Percentiles rank a stretch among this genome's conserved stretches.
Evolutionary conservation across 2,888 invertebrate genomes (phyloP).

Genomic region (Scaptomyza tumidula): DNA sequence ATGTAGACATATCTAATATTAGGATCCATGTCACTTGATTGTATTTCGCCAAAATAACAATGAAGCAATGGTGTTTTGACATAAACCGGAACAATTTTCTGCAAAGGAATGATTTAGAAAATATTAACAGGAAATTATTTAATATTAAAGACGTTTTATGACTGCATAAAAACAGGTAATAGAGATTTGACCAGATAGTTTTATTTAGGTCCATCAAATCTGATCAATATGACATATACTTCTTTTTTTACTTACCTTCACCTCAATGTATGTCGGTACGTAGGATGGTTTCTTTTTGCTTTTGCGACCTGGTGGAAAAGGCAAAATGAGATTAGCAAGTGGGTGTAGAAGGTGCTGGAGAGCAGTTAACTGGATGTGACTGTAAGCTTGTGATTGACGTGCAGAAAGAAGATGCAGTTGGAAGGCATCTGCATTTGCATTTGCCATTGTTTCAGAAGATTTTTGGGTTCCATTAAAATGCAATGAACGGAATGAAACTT

Average conservation of each 20-base stretch:
- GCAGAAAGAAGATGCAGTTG: conserved; percentile 44
- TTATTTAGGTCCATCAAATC: background rate
- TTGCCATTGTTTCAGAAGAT: conserved; percentile 51
- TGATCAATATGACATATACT: background rate
- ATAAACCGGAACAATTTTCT: conserved; percentile 89
- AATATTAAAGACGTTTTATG: background rate
- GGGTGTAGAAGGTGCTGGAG: conserved; percentile 43
- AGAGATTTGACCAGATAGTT: background rate
- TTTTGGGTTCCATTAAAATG: conserved; percentile 73
- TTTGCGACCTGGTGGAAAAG: conserved; percentile 53
- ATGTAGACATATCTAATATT: conserved; percentile 89
- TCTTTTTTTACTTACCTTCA: conserved; percentile 76
- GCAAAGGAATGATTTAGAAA: conserved; percentile 17
- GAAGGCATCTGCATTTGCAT: conserved; percentile 52
- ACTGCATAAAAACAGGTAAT: background rate
- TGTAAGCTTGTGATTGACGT: conserved; percentile 63
- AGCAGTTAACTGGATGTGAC: conserved; percentile 47
- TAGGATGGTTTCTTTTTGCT: conserved; percentile 75
- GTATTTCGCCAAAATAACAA: conserved; percentile 88
- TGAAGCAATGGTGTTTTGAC: conserved; percentile 90
- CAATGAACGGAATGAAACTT: conserved; percentile 72
- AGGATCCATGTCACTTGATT: conserved; percentile 85
- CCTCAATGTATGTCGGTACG: conserved; percentile 81
- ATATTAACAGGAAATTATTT: background rate
- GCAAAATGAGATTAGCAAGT: conserved; percentile 12